phyloP scores from a whole-genome alignment of 2,888 invertebrate species.

The Drosophila demipolita region DNA sequence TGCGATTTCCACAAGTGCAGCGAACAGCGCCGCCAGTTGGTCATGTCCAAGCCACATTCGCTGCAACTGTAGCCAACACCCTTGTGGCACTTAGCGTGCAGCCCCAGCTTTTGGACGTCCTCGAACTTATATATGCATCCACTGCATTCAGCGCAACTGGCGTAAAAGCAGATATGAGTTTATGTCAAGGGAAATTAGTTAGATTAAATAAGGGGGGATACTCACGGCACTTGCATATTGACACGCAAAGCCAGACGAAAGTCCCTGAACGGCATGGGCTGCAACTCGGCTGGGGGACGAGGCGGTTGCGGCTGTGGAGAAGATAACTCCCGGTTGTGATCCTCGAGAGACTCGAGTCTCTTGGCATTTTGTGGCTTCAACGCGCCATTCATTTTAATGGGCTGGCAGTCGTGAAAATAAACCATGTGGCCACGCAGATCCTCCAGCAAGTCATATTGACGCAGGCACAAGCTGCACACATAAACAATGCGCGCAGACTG shows the following conservation, averaged over 20 bases:
- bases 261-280: slow-evolving; percentile 82
- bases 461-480: slow-evolving; percentile 78
- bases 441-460: slow-evolving; percentile 73
- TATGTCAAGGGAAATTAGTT: background rate
- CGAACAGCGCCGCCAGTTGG: slow-evolving; percentile 89
- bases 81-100: slow-evolving; percentile 86
- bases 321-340: background rate
- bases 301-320: slow-evolving; percentile 1
- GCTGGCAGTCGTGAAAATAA: slow-evolving; percentile 74
- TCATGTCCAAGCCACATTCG: slow-evolving; percentile 86
- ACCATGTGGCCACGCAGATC: slow-evolving; percentile 83
- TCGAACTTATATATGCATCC: slow-evolving; percentile 87
- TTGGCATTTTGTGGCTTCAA: background rate
- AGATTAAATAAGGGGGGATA: slow-evolving; percentile 5
- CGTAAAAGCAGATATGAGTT: background rate
- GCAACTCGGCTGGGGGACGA: slow-evolving; percentile 46
- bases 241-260: slow-evolving; percentile 79
- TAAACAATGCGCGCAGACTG: slow-evolving; percentile 57
- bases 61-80: slow-evolving; percentile 85
- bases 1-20: slow-evolving; percentile 90
- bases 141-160: slow-evolving; percentile 86
- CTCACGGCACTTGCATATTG: slow-evolving; percentile 69
- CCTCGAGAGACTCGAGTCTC: background rate
- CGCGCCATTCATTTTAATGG: slow-evolving; percentile 35
- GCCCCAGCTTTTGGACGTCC: slow-evolving; percentile 83